Evolutionary conservation across 2,113 vertebrate genomes (phyloP).

Genomic region (Sigmodon hispidus): DNA sequence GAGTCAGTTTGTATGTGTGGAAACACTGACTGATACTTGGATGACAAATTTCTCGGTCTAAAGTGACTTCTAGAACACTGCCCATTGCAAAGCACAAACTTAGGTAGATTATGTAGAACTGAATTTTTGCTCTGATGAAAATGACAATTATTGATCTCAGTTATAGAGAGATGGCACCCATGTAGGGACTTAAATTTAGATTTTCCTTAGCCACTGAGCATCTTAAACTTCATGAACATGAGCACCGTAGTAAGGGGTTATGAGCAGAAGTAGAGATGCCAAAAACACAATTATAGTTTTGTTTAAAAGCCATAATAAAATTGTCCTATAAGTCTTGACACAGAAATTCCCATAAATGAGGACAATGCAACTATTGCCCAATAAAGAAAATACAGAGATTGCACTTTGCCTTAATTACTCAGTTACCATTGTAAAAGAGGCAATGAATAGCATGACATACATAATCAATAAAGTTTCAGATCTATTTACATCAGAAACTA

Average conservation of each 20-base stretch:
- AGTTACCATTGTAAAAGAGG: conserved; percentile 32
- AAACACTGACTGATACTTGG: not conserved
- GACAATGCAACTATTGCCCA: conserved; percentile 8
- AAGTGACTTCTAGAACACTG: not conserved
- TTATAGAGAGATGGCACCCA: not conserved
- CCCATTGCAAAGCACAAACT: not conserved
- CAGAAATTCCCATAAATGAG: not conserved
- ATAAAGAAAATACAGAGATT: not conserved
- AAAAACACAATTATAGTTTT: not conserved
- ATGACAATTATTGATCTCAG: not conserved
- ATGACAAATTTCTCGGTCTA: not conserved
- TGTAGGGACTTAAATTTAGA: not conserved
- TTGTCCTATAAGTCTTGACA: not conserved
- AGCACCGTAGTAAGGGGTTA: not conserved
- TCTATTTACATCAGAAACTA: not conserved
- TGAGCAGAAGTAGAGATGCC: not conserved
- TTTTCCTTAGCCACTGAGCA: not conserved
- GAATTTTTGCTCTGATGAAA: not conserved
- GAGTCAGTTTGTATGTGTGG: not conserved
- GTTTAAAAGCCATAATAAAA: not conserved
- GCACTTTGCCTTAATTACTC: not conserved
- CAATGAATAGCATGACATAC: not conserved
- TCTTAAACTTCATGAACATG: not conserved
- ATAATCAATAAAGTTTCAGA: not conserved
- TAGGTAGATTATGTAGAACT: not conserved